Base-by-base conservation (phyloP, 2,113 vertebrate genomes). In the Actenoides lindsayi region DNA sequence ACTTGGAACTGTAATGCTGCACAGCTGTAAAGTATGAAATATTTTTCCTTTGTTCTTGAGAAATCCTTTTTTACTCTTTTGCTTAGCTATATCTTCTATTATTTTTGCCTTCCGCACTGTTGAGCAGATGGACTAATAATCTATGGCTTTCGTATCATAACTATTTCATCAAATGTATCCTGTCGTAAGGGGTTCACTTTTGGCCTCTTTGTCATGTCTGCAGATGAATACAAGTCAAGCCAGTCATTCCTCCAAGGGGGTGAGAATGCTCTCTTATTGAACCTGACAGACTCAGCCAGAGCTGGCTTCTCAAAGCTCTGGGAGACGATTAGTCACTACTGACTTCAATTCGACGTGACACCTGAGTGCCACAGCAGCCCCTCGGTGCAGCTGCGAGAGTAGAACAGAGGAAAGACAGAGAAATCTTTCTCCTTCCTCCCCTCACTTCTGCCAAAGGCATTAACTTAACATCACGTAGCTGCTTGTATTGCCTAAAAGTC, bases 261-360 rank as follows among this genome's bases (percentile, higher is more conserved):
- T 79, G 69, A 91, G 77, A 71, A 93, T 64, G 56, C 44, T 48
- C 48, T 87, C 69, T 76, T 89, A 76, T 35, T 93, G 71, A 93
- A 96, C 63, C 80, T 93, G 83, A 95, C 83, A 84, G 57, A 44
- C 57, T 94, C 69, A 35, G 69, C 90, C 94, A 87, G 86, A 96
- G 57, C 69, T 92, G 80, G 59, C 75, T 93, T 87, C 81, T 86
- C 86, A 92, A 87, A 92, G 96, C 95, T 93, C 83, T 84, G 86
- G 65, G 86, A 95, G 83, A 89, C 69, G 41, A 89, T 71, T 87
- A 82, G 69, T 79, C 86, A 54, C 65, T 37, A n/a, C 69, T 88
- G 82, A 84, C 86, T 89, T 89, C 94, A 92, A 93, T 93, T 65
- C 82, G 89, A 95, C 1, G 0, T 95, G 95, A 94, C 89, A 94